phyloP scores from a whole-genome alignment of 2,888 invertebrate species.

The Eristalis pertinax region DNA sequence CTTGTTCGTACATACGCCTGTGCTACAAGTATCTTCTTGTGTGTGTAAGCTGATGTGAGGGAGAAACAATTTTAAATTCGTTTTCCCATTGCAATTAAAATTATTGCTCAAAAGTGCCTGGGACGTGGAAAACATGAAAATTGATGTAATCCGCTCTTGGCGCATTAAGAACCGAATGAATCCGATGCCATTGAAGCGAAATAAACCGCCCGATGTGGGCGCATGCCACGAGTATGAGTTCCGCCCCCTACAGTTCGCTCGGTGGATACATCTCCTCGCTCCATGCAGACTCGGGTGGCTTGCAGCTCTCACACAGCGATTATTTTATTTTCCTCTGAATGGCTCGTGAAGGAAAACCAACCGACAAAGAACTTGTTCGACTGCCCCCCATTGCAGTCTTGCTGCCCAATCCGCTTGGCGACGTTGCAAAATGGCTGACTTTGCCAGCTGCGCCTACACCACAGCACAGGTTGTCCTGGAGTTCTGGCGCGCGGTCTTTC shows the following conservation, averaged over 20 bases:
- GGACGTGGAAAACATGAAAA: slow-evolving; percentile 39
- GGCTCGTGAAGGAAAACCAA: slow-evolving; percentile 26
- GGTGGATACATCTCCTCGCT: slow-evolving; percentile 20
- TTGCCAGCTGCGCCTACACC: slow-evolving; percentile 24
- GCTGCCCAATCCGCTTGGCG: slow-evolving; percentile 58
- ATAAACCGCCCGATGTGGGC: slow-evolving; percentile 62
- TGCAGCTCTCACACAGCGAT: slow-evolving; percentile 11
- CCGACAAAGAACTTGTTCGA: slow-evolving; percentile 57
- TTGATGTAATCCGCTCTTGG: slow-evolving; percentile 65
- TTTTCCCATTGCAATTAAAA: slow-evolving; percentile 70
- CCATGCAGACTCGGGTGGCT: slow-evolving; percentile 26
- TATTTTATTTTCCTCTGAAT: slow-evolving; percentile 45
- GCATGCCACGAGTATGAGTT: slow-evolving; percentile 57
- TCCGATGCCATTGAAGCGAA: slow-evolving; percentile 64
- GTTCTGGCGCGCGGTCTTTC: background rate
- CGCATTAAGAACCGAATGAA: slow-evolving; percentile 69
- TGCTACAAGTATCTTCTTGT: background rate
- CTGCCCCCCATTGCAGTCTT: slow-evolving; percentile 28
- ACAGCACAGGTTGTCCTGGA: slow-evolving; percentile 21
- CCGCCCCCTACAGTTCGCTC: slow-evolving; percentile 53
- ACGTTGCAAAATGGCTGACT: slow-evolving; percentile 67
- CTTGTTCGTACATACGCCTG: background rate
- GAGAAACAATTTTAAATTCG: slow-evolving; percentile 62
- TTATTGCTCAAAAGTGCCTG: slow-evolving; percentile 55
- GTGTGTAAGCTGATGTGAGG: slow-evolving; percentile 14